Evolutionary conservation across 2,888 invertebrate genomes (phyloP).

Genomic region (Lasius fuliginosus): DNA sequence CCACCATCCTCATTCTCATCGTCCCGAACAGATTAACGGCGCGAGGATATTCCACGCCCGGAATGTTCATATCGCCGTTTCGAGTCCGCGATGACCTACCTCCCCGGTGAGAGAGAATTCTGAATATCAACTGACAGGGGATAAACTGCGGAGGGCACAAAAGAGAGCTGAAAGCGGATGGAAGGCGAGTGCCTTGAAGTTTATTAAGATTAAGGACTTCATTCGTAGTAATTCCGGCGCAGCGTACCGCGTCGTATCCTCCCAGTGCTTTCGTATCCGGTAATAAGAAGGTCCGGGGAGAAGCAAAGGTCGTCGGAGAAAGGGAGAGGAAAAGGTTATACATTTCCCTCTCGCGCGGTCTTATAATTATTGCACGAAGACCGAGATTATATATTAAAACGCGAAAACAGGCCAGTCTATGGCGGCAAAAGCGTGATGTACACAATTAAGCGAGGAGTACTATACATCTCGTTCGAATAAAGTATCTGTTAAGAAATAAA

Average conservation of each 20-base stretch:
- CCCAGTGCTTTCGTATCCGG: constrained; percentile 64
- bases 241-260: constrained; percentile 52
- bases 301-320: not conserved
- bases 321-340: constrained; percentile 21
- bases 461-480: not conserved
- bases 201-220: constrained; percentile 86
- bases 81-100: constrained; percentile 31
- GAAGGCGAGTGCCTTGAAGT: constrained; percentile 79
- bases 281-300: constrained; percentile 50
- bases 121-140: constrained; percentile 71
- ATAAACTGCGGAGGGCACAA: constrained; percentile 63
- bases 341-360: constrained; percentile 63
- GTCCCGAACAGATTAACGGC: constrained; percentile 45
- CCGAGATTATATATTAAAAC: constrained; percentile 69
- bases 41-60: constrained; percentile 41
- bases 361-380: constrained; percentile 72
- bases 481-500: not conserved
- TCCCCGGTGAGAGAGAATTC: constrained; percentile 64
- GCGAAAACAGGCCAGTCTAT: constrained; percentile 60
- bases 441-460: not conserved
- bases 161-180: constrained; percentile 60
- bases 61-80: constrained; percentile 56
- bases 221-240: constrained; percentile 82
- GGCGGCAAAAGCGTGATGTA: constrained; percentile 12
- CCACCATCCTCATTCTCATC: constrained; percentile 40